A percentile compares a stretch with the other conserved stretches of the same genome.
Evolutionary conservation across 2,888 invertebrate genomes (phyloP).

Genomic region (Mycalesis mineus): DNA sequence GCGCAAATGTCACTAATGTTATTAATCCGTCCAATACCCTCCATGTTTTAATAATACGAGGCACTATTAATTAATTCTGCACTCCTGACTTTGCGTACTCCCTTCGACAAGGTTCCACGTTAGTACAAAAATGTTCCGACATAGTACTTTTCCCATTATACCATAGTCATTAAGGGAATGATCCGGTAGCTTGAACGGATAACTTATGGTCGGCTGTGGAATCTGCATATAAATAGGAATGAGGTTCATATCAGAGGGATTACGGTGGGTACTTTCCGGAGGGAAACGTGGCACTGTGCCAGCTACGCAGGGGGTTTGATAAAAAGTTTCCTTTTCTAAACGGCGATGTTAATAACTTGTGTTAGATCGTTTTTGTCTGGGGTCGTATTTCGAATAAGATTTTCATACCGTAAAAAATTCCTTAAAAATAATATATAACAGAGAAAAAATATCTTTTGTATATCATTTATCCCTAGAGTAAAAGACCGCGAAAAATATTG

Average conservation of each 20-base stretch:
- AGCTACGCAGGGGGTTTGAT: slow-evolving; percentile 25
- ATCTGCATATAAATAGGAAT: slow-evolving; percentile 77
- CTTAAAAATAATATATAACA: too few relatives aligned
- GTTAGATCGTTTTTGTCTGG: neutral
- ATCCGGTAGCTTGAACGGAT: slow-evolving; percentile 68
- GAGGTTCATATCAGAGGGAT: slow-evolving; percentile 54
- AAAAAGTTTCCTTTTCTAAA: slow-evolving; percentile 7
- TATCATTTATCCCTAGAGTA: too few relatives aligned
- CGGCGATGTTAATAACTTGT: neutral
- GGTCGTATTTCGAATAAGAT: neutral
- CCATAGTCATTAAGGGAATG: slow-evolving; percentile 69
- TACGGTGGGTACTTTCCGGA: slow-evolving; percentile 33
- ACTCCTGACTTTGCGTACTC: slow-evolving; percentile 51
- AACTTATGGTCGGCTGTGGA: slow-evolving; percentile 73
- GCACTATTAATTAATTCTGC: slow-evolving; percentile 72
- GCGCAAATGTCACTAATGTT: slow-evolving; percentile 26
- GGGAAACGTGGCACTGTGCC: slow-evolving; percentile 32
- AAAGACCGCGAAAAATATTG: too few relatives aligned
- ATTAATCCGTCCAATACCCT: slow-evolving; percentile 55
- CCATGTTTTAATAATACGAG: slow-evolving; percentile 63
- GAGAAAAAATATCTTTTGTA: too few relatives aligned
- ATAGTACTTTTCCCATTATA: slow-evolving; percentile 62
- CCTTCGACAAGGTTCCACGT: slow-evolving; percentile 51
- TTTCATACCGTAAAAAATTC: neutral
- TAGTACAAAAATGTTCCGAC: slow-evolving; percentile 51